Evolutionary conservation across 2,113 vertebrate species (phyloP).

Genomic region (Porphyrio hochstetteri): DNA sequence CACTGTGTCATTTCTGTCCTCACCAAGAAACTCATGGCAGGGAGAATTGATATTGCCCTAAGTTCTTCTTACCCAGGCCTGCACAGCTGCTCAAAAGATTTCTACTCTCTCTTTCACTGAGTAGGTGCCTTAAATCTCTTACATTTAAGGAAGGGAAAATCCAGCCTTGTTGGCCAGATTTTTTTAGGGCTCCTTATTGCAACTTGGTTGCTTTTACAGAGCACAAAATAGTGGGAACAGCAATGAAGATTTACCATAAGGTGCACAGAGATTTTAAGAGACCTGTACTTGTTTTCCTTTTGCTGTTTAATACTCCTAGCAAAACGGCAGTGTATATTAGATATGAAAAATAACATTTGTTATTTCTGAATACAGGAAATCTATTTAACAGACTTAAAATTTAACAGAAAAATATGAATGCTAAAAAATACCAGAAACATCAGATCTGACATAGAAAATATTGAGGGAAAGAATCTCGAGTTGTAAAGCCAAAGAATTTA

Average conservation of each 20-base stretch:
- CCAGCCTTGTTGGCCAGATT: not conserved
- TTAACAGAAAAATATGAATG: not conserved
- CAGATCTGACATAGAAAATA: not conserved
- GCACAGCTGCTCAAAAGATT: not conserved
- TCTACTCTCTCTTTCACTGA: not conserved
- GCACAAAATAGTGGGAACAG: not conserved
- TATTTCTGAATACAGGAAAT: not conserved
- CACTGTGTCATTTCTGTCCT: not conserved
- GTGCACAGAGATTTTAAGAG: not conserved
- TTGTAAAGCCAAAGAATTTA: not conserved
- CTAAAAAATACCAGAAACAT: not conserved
- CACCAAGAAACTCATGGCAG: fast-evolving
- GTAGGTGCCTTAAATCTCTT: not conserved
- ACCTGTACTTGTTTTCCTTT: not conserved
- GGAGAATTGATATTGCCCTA: not conserved
- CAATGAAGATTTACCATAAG: not conserved
- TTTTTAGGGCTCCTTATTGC: not conserved
- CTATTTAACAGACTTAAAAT: not conserved
- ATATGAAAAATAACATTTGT: not conserved
- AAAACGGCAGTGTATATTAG: not conserved
- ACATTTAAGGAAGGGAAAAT: not conserved
- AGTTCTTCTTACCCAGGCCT: not conserved
- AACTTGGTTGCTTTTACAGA: not conserved
- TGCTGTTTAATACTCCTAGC: not conserved
- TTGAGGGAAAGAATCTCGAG: not conserved